phyloP scores from a whole-genome alignment of 2,797 vertebrate genomes.

The Naso thynnoides region DNA sequence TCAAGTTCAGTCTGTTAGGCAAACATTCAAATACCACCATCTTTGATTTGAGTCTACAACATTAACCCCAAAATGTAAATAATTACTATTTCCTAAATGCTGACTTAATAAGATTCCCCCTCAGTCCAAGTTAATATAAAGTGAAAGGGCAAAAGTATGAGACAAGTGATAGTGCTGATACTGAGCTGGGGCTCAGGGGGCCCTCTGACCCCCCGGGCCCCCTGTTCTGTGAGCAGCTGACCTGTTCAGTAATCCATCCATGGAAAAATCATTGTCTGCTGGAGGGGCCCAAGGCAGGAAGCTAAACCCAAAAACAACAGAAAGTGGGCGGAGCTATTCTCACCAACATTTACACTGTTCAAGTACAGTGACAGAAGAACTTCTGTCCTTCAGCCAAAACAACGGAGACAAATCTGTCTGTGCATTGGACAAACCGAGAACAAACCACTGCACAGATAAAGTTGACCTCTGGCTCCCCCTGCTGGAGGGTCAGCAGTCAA shows the following conservation, averaged over 20 bases:
- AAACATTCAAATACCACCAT: background rate
- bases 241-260: too few species aligned
- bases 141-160: background rate
- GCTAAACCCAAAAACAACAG: too few species aligned
- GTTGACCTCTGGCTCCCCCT: background rate
- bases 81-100: too few species aligned
- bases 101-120: background rate
- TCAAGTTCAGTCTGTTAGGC: background rate
- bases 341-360: too few species aligned
- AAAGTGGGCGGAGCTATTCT: too few species aligned
- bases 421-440: too few species aligned
- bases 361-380: too few species aligned
- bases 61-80: background rate
- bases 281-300: background rate
- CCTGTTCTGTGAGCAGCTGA: fast-evolving
- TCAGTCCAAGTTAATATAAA: background rate
- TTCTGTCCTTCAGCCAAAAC: too few species aligned
- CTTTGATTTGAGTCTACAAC: background rate
- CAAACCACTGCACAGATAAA: background rate
- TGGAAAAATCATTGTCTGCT: background rate
- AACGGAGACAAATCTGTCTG: too few species aligned
- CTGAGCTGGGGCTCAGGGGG: background rate
- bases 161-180: too few species aligned
- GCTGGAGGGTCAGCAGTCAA: background rate
- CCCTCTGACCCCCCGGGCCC: background rate